These are phyloP conservation scores for Branchinecta sandiegonensis DNA, from an alignment of 2,888 invertebrate species.

Conservation along the genomic window DNA sequence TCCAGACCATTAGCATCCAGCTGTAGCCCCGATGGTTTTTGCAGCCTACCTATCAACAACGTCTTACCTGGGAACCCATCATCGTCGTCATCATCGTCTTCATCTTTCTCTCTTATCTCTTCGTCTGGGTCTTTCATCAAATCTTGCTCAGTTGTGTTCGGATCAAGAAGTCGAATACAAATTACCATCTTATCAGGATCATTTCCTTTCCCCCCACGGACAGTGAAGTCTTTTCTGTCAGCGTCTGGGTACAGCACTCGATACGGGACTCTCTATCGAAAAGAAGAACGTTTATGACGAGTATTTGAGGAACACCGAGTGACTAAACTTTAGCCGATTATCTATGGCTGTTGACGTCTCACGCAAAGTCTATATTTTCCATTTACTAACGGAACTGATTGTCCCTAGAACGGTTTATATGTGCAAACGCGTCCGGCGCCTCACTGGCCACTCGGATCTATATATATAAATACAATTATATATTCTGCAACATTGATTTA, in stretches of 20 bases:
- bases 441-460: too few relatives aligned
- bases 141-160: conserved; percentile 35
- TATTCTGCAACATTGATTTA: too few relatives aligned
- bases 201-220: conserved; percentile 34
- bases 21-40: too few relatives aligned
- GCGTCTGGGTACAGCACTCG: conserved; percentile 45
- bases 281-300: conserved; percentile 16
- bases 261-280: conserved; percentile 39
- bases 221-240: conserved; percentile 38
- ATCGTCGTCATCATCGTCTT: conserved; percentile 35
- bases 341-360: too few relatives aligned
- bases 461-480: too few relatives aligned
- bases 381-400: too few relatives aligned
- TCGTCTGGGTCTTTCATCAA: conserved; percentile 23
- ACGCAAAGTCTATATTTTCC: too few relatives aligned
- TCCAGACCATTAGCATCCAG: too few relatives aligned
- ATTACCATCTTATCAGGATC: conserved; percentile 40
- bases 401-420: too few relatives aligned
- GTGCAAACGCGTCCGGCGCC: too few relatives aligned
- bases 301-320: too few relatives aligned
- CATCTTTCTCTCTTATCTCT: conserved; percentile 36
- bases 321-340: too few relatives aligned
- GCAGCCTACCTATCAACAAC: not conserved
- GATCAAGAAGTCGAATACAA: conserved; percentile 43
- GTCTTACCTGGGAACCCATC: conserved; percentile 17